These are phyloP conservation scores for Yasuhikotakia modesta DNA, from an alignment of 2,797 vertebrate species.

Conservation along the genomic window DNA sequence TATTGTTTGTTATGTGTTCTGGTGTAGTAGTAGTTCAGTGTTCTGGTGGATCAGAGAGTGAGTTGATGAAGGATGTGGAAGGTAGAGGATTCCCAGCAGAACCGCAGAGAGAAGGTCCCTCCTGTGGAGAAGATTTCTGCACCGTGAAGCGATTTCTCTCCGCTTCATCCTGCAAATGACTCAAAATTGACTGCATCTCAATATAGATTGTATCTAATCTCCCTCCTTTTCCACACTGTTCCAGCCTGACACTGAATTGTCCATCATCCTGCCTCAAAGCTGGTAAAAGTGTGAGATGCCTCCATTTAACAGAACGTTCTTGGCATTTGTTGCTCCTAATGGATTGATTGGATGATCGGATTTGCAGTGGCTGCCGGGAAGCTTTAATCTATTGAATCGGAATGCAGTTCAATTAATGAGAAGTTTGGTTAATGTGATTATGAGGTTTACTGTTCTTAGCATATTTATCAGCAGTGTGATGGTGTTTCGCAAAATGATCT, in stretches of 20 bases:
- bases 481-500: conserved; percentile 21
- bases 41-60: not conserved
- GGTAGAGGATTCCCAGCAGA: not conserved
- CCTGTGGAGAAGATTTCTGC: not conserved
- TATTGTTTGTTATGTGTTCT: not conserved
- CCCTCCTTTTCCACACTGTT: not conserved
- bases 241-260: not conserved
- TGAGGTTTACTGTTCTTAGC: conserved; percentile 34
- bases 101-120: not conserved
- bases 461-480: conserved; percentile 7
- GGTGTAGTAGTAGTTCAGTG: not conserved
- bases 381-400: conserved; percentile 65
- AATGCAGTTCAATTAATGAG: conserved; percentile 65
- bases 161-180: conserved; percentile 2
- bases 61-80: conserved; percentile 3
- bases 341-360: conserved; percentile 65
- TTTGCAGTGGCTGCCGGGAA: conserved; percentile 62
- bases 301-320: conserved; percentile 54
- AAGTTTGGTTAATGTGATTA: conserved; percentile 56
- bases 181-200: conserved; percentile 7
- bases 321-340: conserved; percentile 51
- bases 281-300: conserved; percentile 32
- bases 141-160: not conserved
- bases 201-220: not conserved
- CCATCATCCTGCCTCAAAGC: not conserved